Evolutionary conservation across 2,113 vertebrate genomes (phyloP).

Genomic region (Hypocryptadius cinnamomeus): DNA sequence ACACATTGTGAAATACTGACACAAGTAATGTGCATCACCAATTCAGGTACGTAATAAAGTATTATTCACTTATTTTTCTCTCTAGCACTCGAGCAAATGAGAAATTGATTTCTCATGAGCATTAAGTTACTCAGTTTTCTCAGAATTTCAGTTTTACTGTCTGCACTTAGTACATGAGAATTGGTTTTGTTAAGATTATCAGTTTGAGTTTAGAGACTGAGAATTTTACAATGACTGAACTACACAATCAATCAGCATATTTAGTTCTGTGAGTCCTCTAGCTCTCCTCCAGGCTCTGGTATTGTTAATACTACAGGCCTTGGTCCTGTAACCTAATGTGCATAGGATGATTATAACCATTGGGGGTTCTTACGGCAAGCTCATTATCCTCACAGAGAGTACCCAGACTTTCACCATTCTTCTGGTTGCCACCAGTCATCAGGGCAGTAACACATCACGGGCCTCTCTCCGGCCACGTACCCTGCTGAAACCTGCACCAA

Average conservation of each 20-base stretch:
- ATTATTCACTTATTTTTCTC: neutral
- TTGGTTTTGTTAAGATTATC: neutral
- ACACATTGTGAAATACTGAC: neutral
- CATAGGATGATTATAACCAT: neutral
- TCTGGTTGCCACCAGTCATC: neutral
- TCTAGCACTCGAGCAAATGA: neutral
- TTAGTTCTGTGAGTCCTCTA: neutral
- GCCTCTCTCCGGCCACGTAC: accelerated
- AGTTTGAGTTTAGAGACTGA: neutral
- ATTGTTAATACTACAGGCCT: neutral
- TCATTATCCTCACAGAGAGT: neutral
- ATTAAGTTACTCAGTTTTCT: neutral
- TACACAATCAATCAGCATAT: neutral
- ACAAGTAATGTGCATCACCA: neutral
- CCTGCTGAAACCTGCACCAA: neutral
- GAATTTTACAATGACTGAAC: neutral
- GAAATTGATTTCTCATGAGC: neutral
- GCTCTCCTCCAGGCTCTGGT: neutral
- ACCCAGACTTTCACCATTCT: neutral
- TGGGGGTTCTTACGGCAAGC: neutral
- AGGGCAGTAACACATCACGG: accelerated
- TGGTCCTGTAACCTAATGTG: neutral
- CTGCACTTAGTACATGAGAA: neutral
- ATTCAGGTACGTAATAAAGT: neutral
- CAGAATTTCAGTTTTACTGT: neutral